A percentile compares a stretch with the other conserved stretches of the same genome.
These are phyloP conservation scores for Morpho achilles DNA, from an alignment of 2,888 invertebrate genomes.

Conservation along the genomic window DNA sequence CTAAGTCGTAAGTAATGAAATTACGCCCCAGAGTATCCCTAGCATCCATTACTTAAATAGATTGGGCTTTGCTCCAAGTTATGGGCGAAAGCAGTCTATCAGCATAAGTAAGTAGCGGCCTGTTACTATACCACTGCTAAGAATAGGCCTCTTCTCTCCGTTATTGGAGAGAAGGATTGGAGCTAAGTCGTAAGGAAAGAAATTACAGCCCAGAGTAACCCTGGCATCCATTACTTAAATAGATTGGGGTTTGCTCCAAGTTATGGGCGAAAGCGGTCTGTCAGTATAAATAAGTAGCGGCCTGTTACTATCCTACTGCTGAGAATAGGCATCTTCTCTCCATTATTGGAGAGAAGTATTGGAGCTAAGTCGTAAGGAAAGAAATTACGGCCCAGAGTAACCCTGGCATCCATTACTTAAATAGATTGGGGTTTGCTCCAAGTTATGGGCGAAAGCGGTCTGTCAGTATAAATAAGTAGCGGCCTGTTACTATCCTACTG, in stretches of 20 bases:
- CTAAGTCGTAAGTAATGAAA: conserved; percentile 9
- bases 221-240: conserved; percentile 28
- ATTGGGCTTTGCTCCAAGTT: conserved; percentile 22
- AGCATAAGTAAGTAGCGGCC: too few species aligned
- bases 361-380: conserved; percentile 3
- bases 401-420: conserved; percentile 28
- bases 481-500: too few species aligned
- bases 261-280: too few species aligned
- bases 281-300: too few species aligned
- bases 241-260: conserved; percentile 24
- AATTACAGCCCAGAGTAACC: conserved; percentile 12
- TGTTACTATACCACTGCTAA: too few species aligned
- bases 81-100: too few species aligned
- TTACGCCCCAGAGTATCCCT: conserved; percentile 12
- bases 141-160: too few species aligned
- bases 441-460: not conserved
- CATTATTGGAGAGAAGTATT: too few species aligned
- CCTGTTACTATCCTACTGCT: too few species aligned
- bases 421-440: conserved; percentile 24
- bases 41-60: conserved; percentile 29
- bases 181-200: conserved; percentile 3
- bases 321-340: too few species aligned
- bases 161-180: too few species aligned
- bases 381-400: conserved; percentile 10
- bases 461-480: too few species aligned